Percentiles rank a stretch among this genome's conserved stretches.
Conservation (phyloP, 2,888 invertebrate species). For the Stramonita haemastoma region DNA sequence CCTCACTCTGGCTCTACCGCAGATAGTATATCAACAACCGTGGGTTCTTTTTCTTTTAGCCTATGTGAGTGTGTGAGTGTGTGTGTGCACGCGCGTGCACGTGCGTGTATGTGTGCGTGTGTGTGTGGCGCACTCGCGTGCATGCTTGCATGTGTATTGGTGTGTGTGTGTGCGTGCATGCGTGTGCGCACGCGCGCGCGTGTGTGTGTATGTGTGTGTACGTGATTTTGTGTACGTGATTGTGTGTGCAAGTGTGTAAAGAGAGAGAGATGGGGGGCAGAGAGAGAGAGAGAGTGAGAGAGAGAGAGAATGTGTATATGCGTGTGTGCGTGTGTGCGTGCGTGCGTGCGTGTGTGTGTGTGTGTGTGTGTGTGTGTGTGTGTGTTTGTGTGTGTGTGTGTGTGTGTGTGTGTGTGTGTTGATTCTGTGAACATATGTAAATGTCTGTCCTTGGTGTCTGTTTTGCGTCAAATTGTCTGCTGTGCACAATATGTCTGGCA, state of each 20-base stretch:
- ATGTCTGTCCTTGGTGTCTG: background rate
- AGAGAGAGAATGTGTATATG: no score
- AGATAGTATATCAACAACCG: no score
- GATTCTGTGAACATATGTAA: background rate
- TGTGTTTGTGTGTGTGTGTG: background rate
- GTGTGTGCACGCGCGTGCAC: no score
- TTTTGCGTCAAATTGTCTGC: background rate
- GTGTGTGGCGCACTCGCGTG: background rate
- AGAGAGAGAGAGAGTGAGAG: background rate
- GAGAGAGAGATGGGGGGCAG: no score
- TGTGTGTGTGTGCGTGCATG: slow-evolving; percentile 28
- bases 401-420: background rate
- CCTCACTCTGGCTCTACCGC: no score
- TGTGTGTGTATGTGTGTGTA: background rate
- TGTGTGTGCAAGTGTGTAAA: background rate
- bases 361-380: background rate
- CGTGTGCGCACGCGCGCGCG: background rate
- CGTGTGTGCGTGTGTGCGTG: slow-evolving; percentile 24
- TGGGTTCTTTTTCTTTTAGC: no score
- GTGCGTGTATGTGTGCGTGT: background rate
- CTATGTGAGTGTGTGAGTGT: no score
- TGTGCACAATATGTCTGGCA: no score
- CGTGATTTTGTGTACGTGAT: background rate
- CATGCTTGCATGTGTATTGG: background rate
- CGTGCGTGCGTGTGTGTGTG: background rate